These are phyloP conservation scores for Archips xylosteana DNA, from an alignment of 2,888 invertebrate species.

Conservation along the genomic window DNA sequence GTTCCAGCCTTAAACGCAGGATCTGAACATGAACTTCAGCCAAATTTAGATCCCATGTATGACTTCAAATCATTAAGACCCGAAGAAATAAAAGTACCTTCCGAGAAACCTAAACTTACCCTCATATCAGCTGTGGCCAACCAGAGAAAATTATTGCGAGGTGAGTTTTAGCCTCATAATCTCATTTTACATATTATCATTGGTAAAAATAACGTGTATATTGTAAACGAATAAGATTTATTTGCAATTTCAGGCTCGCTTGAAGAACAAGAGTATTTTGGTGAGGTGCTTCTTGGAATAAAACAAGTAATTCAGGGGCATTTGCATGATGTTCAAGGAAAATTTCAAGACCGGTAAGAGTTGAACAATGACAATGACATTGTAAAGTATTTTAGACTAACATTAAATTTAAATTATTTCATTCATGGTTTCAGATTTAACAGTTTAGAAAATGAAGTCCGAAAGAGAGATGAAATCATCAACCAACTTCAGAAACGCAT, in stretches of 20 bases:
- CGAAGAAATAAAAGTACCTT: conserved; percentile 82
- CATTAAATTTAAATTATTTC: neutral
- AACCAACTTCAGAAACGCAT: conserved; percentile 90
- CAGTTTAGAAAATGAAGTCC: conserved; percentile 92
- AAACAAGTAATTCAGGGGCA: conserved; percentile 93
- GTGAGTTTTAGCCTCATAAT: conserved; percentile 59
- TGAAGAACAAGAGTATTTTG: conserved; percentile 93
- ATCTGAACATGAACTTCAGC: conserved; percentile 64
- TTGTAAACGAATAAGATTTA: conserved; percentile 45
- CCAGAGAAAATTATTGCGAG: conserved; percentile 85
- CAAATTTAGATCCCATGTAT: conserved; percentile 66
- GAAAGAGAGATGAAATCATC: conserved; percentile 92
- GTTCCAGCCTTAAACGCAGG: conserved; percentile 59
- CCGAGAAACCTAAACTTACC: conserved; percentile 84
- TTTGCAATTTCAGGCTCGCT: conserved; percentile 82
- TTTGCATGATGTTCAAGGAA: conserved; percentile 89
- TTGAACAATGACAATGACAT: neutral
- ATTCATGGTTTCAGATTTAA: conserved; percentile 83
- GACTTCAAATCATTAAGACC: conserved; percentile 76
- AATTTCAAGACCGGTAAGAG: conserved; percentile 87
- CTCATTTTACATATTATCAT: no score
- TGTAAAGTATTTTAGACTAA: neutral
- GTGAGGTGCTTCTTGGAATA: conserved; percentile 91
- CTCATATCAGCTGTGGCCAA: conserved; percentile 85
- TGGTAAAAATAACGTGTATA: conserved; percentile 22